Conservation (phyloP, 2,888 invertebrate species). For the Chironomus riparius region DNA sequence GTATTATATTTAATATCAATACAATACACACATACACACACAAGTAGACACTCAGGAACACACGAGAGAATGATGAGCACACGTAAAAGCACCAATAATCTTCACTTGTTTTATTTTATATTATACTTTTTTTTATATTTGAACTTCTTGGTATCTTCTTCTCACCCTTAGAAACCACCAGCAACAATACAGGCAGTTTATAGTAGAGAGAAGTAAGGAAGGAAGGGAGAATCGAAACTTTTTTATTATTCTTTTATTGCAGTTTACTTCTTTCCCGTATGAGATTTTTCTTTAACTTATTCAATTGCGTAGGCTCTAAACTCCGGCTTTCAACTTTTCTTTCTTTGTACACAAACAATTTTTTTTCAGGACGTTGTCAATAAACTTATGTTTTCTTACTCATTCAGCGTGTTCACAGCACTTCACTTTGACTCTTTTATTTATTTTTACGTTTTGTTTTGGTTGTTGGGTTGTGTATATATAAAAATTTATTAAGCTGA, state of each 20-base stretch:
- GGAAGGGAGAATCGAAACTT: neutral
- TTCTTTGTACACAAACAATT: no score
- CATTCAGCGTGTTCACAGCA: neutral
- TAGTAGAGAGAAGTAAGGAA: neutral
- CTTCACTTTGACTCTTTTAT: neutral
- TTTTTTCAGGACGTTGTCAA: no score
- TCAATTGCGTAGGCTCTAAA: no score
- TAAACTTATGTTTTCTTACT: neutral
- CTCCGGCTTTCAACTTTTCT: no score
- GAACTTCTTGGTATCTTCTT: neutral
- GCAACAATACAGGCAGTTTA: neutral
- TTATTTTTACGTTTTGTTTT: neutral
- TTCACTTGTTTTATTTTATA: neutral
- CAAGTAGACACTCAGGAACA: neutral
- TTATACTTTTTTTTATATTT: neutral
- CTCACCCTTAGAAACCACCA: neutral
- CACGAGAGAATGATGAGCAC: neutral
- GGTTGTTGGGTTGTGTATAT: no score
- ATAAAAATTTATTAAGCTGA: no score
- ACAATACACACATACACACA: neutral
- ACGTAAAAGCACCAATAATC: neutral
- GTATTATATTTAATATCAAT: neutral
- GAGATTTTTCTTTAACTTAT: no score
- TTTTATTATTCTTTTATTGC: neutral
- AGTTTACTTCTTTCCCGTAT: neutral